Percentiles rank a stretch among this genome's conserved stretches.
These are phyloP conservation scores for Poecilia gillii DNA, from an alignment of 2,797 vertebrate species.

Conservation along the genomic window DNA sequence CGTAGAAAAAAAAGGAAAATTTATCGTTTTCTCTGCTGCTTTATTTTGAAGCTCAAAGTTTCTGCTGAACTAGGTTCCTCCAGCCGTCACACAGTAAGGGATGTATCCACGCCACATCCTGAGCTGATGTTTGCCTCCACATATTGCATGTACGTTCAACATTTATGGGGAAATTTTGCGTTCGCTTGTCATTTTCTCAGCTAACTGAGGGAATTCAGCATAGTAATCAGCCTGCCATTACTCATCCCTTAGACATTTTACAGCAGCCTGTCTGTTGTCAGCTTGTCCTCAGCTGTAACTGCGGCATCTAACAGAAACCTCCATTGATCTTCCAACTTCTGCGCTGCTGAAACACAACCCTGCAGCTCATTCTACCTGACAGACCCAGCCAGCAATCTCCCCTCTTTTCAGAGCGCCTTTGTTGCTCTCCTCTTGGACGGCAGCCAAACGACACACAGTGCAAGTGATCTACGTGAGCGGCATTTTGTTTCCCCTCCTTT, in stretches of 20 bases:
- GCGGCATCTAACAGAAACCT: conserved; percentile 40
- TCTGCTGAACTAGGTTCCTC: neutral
- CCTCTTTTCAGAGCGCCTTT: conserved; percentile 44
- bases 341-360: conserved; percentile 41
- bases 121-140: neutral
- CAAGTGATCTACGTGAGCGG: conserved; percentile 52
- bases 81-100: neutral
- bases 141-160: neutral
- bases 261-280: conserved; percentile 18
- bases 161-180: neutral
- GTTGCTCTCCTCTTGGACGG: conserved; percentile 60
- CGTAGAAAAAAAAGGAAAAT: neutral
- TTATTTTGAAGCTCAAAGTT: neutral
- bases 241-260: neutral
- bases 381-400: conserved; percentile 35
- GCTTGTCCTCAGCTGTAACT: conserved; percentile 33
- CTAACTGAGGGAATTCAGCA: conserved; percentile 8
- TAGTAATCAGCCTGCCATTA: neutral
- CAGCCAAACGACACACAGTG: conserved; percentile 59
- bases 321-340: conserved; percentile 45
- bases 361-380: conserved; percentile 62
- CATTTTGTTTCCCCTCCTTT: conserved; percentile 50
- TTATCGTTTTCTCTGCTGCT: neutral
- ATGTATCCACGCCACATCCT: neutral
- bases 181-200: neutral